Base-by-base conservation (phyloP, 2,797 vertebrate genomes). In the Coregonus suidteri region DNA sequence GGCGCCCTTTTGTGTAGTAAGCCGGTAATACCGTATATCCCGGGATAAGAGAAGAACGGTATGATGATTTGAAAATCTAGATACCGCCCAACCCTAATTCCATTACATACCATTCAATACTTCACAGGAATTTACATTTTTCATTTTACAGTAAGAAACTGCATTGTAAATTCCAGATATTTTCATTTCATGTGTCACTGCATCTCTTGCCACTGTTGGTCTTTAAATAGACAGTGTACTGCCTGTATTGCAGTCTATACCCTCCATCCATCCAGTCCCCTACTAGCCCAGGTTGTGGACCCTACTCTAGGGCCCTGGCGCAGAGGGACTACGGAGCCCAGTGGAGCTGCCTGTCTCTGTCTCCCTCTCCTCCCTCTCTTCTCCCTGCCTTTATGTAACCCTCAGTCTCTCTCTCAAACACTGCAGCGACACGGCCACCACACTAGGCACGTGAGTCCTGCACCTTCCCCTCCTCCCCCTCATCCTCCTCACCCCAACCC, bases 351-450 rank as follows among this genome's bases (percentile, higher is more conserved):
- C 35, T 64, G 30, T 35, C 73, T 65, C 71, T 78, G 71, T 74
- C 6, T 74, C 73, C 35, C 31, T 56, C 7, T 59, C 67, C 51
- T 31, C 15, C 73, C 11, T n/a, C 7, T 56, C 16, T 15, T 25
- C 16, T 59, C 31, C 6, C 9, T 37, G 30, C 34, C 34, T 37
- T 35, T 74, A n/a, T 64, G 31, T 62, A 16, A 11, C 30, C 30
- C 79, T 86, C 75, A 79, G 9, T 83, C 66, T 77, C 79, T 79
- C 81, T 53, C 83, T 78, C 53, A 69, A 74, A 82, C 76, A 56
- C 77, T 77, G 79, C 82, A 88, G 80, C 71, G 77, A 75, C 67
- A 80, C 34, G 9, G 67, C 41, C 41, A 83, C 79, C 82, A 80
- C 25, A 78, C 56, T 18, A 73, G 64, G 35, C 72, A 76, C 78